Conservation (phyloP, 1,140 invertebrate species). For the Aphelinus atriplicis region DNA sequence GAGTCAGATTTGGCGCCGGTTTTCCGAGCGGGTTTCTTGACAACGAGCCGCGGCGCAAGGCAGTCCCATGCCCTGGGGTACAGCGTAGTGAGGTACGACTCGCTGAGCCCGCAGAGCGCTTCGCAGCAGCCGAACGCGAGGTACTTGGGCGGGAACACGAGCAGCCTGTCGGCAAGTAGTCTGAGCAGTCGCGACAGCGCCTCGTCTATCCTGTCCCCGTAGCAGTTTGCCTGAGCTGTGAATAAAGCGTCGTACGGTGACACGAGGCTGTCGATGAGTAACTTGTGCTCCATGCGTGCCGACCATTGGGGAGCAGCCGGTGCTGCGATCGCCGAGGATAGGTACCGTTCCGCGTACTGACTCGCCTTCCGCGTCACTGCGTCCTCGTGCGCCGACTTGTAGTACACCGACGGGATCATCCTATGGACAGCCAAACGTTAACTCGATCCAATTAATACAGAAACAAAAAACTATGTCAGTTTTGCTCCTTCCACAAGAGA, state of each 20-base stretch:
- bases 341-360: constrained; percentile 56
- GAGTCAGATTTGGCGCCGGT: background rate
- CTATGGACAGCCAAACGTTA: constrained; percentile 44
- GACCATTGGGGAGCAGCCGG: constrained; percentile 30
- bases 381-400: constrained; percentile 60
- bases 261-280: constrained; percentile 50
- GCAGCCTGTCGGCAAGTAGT: constrained; percentile 53
- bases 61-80: constrained; percentile 69
- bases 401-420: constrained; percentile 65
- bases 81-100: constrained; percentile 63
- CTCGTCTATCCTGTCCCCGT: constrained; percentile 46
- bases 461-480: too few species aligned
- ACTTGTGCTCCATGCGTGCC: constrained; percentile 49
- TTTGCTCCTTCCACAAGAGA: too few species aligned
- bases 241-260: constrained; percentile 51
- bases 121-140: constrained; percentile 68
- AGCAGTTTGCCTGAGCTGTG: constrained; percentile 35
- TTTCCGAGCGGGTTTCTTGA: background rate
- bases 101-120: constrained; percentile 64
- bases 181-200: constrained; percentile 51
- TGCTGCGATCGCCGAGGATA: constrained; percentile 34
- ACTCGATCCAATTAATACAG: too few species aligned
- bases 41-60: constrained; percentile 35
- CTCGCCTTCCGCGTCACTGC: constrained; percentile 62
- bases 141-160: constrained; percentile 56